Evolutionary conservation across 1,140 invertebrate species (phyloP).

Genomic region (Neodiprion pinetum): DNA sequence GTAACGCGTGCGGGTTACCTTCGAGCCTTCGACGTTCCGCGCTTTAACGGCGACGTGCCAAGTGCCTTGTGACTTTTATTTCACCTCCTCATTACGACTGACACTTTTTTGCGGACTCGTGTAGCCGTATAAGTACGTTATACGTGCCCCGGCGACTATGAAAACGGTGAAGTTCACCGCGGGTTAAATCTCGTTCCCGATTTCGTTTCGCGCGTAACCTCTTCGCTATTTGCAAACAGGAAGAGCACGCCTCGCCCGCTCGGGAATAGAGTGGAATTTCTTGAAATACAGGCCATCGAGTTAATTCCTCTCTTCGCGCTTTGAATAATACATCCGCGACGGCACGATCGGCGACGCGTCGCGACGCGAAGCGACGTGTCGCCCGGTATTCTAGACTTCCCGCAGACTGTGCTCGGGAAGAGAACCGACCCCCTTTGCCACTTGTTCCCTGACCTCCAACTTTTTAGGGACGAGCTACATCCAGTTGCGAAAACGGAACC

Average conservation of each 20-base stretch:
- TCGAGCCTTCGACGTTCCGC: background rate
- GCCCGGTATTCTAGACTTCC: no score
- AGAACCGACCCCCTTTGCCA: background rate
- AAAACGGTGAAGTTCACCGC: background rate
- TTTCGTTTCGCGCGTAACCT: background rate
- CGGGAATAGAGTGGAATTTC: background rate
- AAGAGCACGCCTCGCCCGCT: background rate
- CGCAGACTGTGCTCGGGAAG: background rate
- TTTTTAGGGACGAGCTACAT: background rate
- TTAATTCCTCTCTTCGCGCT: constrained; percentile 7
- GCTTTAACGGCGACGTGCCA: background rate
- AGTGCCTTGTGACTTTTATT: background rate
- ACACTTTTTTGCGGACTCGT: background rate
- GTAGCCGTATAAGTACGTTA: background rate
- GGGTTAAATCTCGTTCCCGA: background rate
- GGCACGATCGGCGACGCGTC: background rate
- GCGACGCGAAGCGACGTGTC: no score
- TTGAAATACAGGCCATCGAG: constrained; percentile 5
- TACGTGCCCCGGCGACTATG: background rate
- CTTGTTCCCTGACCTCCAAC: background rate
- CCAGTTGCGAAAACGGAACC: background rate
- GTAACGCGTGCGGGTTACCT: background rate
- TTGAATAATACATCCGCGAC: background rate
- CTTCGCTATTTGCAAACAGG: background rate
- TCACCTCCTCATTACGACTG: background rate